Evolutionary conservation across 1,140 invertebrate species (phyloP), one percentile per base, ranked within the genome.

Genomic region (Drosophila funebris): DNA sequence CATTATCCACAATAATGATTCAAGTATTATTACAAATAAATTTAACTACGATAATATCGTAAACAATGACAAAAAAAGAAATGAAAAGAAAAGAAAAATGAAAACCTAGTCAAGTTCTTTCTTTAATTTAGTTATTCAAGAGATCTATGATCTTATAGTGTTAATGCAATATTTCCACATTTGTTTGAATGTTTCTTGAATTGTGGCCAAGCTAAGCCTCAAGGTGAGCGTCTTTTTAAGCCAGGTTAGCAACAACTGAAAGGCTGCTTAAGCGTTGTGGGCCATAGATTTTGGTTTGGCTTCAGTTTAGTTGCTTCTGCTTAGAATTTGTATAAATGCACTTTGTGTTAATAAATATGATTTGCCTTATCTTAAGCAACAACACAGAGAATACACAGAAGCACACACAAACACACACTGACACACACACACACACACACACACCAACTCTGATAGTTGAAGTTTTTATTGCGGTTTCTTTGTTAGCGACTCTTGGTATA

Each of bases 391-490:
- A n/a, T n/a, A n/a, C n/a, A n/a, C n/a, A n/a, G n/a, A n/a, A n/a
- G n/a, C n/a, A n/a, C 13, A 16, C 27, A 24, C 11, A 29, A 31
- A 18, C 20, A 9, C 14, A 16, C 37, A 6, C 39, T 41, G 14
- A n/a, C n/a, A n/a, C 9, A 27, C 44, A 24, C 31, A 27, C 1
- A 27, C 44, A 24, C 31, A 16, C 9, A 18, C 29, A 27, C 11
- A 29, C 44, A 18, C 20, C 6, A 7, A 16, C 37, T 16, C 39
- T 41, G 14, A n/a, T 18, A 33, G 52, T 24, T 33, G 20, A 54
- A 53, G 43, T 27, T 63, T 63, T 63, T 53, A 63, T 63, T 63
- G 37, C 36, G 48, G 61, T 63, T 62, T 63, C 61, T 53, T 63
- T 63, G 61, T 63, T 63, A 43, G 39, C 18, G 41, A 43, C 41